A percentile compares a stretch with the other conserved stretches of the same genome.
Evolutionary conservation across 2,888 invertebrate genomes (phyloP).

Genomic region (Hypsopygia costalis): DNA sequence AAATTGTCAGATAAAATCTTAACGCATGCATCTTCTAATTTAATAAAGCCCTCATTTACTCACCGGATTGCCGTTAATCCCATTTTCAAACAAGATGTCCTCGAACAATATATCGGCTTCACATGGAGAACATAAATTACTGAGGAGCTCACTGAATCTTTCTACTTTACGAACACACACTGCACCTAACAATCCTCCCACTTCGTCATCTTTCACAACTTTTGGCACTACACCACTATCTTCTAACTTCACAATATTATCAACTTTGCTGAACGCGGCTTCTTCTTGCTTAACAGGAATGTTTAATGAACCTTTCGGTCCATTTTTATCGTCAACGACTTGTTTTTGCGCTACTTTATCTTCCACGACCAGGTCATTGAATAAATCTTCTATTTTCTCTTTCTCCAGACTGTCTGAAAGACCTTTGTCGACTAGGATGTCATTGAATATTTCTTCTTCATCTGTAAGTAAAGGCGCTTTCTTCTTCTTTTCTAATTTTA

Average conservation of each 20-base stretch:
- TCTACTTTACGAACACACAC: slow-evolving; percentile 77
- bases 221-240: slow-evolving; percentile 68
- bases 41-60: slow-evolving; percentile 10
- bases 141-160: slow-evolving; percentile 75
- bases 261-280: slow-evolving; percentile 38
- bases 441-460: slow-evolving; percentile 60
- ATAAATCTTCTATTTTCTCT: slow-evolving; percentile 62
- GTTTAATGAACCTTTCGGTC: slow-evolving; percentile 46
- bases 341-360: slow-evolving; percentile 33
- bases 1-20: too few species aligned
- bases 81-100: slow-evolving; percentile 68
- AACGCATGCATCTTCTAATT: not conserved
- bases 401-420: slow-evolving; percentile 49
- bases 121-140: slow-evolving; percentile 71
- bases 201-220: slow-evolving; percentile 50
- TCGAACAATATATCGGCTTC: slow-evolving; percentile 72
- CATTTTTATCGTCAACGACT: slow-evolving; percentile 26
- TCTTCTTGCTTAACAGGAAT: slow-evolving; percentile 49
- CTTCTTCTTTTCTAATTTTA: slow-evolving; percentile 27
- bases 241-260: slow-evolving; percentile 46
- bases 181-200: slow-evolving; percentile 60
- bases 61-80: slow-evolving; percentile 51
- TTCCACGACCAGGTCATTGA: slow-evolving; percentile 55
- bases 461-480: slow-evolving; percentile 38
- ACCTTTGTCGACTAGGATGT: slow-evolving; percentile 53